These are phyloP conservation scores for Heliconius melpomene DNA, from an alignment of 1,140 invertebrate species.

Conservation along the genomic window DNA sequence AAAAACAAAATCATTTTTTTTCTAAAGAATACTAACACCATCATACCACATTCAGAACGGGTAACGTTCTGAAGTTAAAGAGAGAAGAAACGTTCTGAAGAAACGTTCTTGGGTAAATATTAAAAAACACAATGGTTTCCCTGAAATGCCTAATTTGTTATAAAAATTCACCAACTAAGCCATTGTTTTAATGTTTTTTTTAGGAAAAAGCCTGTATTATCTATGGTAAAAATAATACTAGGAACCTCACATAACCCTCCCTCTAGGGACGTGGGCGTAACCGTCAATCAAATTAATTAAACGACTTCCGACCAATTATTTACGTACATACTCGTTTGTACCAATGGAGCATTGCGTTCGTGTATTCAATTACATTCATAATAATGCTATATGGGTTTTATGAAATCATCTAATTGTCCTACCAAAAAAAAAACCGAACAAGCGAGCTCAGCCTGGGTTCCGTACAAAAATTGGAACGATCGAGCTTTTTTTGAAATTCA, in stretches of 20 bases:
- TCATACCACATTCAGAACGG: background rate
- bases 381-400: background rate
- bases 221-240: background rate
- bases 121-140: background rate
- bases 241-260: background rate
- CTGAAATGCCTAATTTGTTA: background rate
- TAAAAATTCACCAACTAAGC: background rate
- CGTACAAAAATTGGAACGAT: too few relatives aligned
- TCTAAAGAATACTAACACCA: too few relatives aligned
- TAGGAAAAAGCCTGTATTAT: background rate
- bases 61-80: too few relatives aligned
- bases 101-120: background rate
- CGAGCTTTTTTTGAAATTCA: too few relatives aligned
- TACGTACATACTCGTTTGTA: too few relatives aligned
- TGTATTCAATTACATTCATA: background rate
- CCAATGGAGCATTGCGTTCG: background rate
- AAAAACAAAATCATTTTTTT: too few relatives aligned
- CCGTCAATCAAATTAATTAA: slow-evolving; percentile 21
- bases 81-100: too few relatives aligned
- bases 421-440: too few relatives aligned
- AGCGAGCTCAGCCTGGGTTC: too few relatives aligned
- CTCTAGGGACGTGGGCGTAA: slow-evolving; percentile 16
- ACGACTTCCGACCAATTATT: slow-evolving; percentile 22
- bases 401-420: background rate
- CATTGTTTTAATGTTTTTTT: background rate